Conservation (phyloP, 2,113 vertebrate genomes). For the Amazona vittata region DNA sequence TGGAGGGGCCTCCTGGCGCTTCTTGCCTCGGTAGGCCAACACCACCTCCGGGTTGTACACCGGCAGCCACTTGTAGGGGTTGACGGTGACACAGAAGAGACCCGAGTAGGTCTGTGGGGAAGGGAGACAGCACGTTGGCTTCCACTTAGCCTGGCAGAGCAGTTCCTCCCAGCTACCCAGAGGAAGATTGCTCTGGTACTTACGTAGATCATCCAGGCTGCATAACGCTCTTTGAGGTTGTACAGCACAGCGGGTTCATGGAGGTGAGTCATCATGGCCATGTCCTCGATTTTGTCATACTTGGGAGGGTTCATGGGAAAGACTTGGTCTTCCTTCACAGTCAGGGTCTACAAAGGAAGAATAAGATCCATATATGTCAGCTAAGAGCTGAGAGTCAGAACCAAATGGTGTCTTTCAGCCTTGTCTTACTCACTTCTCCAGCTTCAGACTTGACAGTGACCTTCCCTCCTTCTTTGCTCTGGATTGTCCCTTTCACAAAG, state of each 20-base stretch:
- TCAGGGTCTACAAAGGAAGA: too few relatives aligned
- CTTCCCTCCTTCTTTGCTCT: too few relatives aligned
- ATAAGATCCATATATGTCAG: too few relatives aligned
- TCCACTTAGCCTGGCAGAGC: too few relatives aligned
- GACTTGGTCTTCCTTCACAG: too few relatives aligned
- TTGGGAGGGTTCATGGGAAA: constrained; percentile 88
- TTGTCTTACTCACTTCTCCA: too few relatives aligned
- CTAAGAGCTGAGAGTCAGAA: too few relatives aligned
- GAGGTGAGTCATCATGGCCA: constrained; percentile 91
- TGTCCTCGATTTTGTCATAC: constrained; percentile 88
- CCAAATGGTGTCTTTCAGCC: too few relatives aligned
- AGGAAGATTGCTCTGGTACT: constrained; percentile 35
- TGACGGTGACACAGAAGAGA: constrained; percentile 64
- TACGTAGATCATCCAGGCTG: constrained; percentile 83
- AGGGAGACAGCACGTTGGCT: too few relatives aligned
- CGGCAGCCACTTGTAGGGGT: constrained; percentile 84
- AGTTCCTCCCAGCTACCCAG: too few relatives aligned
- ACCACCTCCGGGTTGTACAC: constrained; percentile 79
- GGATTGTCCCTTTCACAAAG: too few relatives aligned
- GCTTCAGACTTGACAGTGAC: too few relatives aligned
- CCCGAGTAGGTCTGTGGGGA: constrained; percentile 13
- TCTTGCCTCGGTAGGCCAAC: constrained; percentile 75
- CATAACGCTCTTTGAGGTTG: constrained; percentile 83
- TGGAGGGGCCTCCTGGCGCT: constrained; percentile 75
- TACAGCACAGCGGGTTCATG: constrained; percentile 82